Evolutionary conservation across 1,140 invertebrate species (phyloP).

Genomic region (Plodia interpunctella): DNA sequence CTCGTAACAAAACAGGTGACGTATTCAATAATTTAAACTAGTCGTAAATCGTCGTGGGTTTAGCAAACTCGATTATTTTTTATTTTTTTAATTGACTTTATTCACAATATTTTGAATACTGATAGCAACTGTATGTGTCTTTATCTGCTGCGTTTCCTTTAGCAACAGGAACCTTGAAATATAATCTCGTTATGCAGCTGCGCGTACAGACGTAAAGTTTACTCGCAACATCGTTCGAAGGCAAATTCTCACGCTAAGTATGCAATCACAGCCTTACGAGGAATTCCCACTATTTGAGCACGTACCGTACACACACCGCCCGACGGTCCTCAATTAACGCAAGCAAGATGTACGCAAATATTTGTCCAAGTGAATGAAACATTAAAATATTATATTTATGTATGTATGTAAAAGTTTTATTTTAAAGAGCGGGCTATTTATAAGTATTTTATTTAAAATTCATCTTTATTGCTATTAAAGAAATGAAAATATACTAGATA

Average conservation of each 20-base stretch:
- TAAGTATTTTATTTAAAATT: too few relatives aligned
- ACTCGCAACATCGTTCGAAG: constrained; percentile 30
- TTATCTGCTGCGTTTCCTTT: constrained; percentile 36
- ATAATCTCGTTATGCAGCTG: constrained; percentile 48
- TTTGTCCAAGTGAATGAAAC: constrained; percentile 15
- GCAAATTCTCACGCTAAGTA: constrained; percentile 48
- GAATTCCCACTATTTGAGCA: constrained; percentile 27
- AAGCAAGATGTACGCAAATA: constrained; percentile 18
- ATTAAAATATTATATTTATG: background rate
- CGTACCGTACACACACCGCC: constrained; percentile 10
- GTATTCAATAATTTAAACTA: too few relatives aligned
- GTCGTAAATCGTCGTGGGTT: background rate
- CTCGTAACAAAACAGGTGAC: constrained; percentile 57
- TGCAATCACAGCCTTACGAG: constrained; percentile 37
- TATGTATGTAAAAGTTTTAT: too few relatives aligned
- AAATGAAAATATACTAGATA: too few relatives aligned
- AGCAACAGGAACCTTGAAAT: constrained; percentile 55
- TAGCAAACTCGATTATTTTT: too few relatives aligned
- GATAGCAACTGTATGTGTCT: too few relatives aligned
- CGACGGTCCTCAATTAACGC: constrained; percentile 4
- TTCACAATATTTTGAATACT: too few relatives aligned
- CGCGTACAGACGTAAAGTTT: constrained; percentile 32
- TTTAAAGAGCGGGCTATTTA: too few relatives aligned
- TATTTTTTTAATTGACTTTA: too few relatives aligned
- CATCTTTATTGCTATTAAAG: too few relatives aligned